Base-by-base conservation (phyloP, 2,888 invertebrate genomes). In the Andrena dorsata region DNA sequence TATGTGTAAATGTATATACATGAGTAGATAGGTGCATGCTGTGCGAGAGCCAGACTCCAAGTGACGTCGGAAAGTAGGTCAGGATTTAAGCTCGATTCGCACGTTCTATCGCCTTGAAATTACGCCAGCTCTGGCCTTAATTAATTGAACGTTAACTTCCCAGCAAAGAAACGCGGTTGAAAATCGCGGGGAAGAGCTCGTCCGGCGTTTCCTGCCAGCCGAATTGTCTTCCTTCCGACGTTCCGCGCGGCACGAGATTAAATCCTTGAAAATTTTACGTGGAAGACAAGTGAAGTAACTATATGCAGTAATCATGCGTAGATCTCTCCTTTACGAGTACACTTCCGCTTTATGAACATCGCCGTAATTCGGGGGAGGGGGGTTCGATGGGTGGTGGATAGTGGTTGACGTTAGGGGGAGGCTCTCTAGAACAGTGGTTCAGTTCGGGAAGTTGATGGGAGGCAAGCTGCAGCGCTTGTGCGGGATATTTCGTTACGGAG, bases 41-140 rank as follows among this genome's bases (percentile, higher is more conserved):
- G 86, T 90, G 90, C 90, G 82, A 86, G 82, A 87, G 82, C 84
- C 83, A 90, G 80, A 84, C 84, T 89, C 84, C 77, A 87, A 85
- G 82, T 90, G 84, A 87, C 65, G 78, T 84, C 76, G 84, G 83
- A 85, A 89, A 87, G 69, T 89, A 77, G 74, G 65, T 84, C 66
- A 80, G 77, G 78, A 78, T 82, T 86, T 85, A 84, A 88, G 75
- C 76, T 87, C 82, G 82, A 75, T 53, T 66, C 56, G 71, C 80
- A 58, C 49, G 30, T 56, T 13, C 47, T 2, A 23, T 47, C 49
- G 28, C 28, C 16, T 0, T 6, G 28, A 49, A 26, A 56, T 28
- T 61, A 49, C 20, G 66, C 13, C 10, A 35, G 2, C 1, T n/a
- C 26, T 16, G n/a, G 32, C 30, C 10, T 65, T 32, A 23, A 74